Evolutionary conservation across 1,140 invertebrate species (phyloP).

Genomic region (Brachionus plicatilis): DNA sequence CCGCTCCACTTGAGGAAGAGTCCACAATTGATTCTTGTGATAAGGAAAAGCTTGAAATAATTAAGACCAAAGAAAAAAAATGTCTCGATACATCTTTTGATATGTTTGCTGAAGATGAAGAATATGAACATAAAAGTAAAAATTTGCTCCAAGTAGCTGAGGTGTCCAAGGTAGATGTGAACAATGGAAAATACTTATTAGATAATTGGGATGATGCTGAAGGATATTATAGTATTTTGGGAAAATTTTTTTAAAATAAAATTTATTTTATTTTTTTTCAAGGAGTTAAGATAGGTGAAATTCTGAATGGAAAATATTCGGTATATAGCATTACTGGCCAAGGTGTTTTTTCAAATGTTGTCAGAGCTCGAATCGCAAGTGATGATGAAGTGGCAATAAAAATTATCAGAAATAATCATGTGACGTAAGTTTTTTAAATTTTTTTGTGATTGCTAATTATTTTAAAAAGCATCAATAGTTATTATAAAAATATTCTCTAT

Average conservation of each 20-base stretch:
- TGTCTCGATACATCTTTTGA: neutral
- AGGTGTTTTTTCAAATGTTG: slow-evolving; percentile 97
- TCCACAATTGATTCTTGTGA: slow-evolving; percentile 20
- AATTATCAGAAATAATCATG: slow-evolving; percentile 98
- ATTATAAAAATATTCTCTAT: neutral
- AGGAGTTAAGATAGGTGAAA: slow-evolving; percentile 86
- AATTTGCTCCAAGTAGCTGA: slow-evolving; percentile 62
- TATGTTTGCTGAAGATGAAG: slow-evolving; percentile 41
- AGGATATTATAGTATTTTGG: slow-evolving; percentile 76
- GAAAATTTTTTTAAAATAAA: neutral
- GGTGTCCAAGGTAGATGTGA: slow-evolving; percentile 64
- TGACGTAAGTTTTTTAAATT: slow-evolving; percentile 74
- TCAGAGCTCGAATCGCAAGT: slow-evolving; percentile 77
- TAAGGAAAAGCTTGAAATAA: slow-evolving; percentile 35
- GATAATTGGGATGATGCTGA: slow-evolving; percentile 99
- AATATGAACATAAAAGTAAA: slow-evolving; percentile 16
- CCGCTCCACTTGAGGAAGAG: neutral
- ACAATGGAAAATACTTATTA: slow-evolving; percentile 76
- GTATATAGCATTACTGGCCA: slow-evolving; percentile 98
- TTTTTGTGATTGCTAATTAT: neutral
- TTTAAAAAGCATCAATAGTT: neutral
- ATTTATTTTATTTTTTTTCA: slow-evolving; percentile 29
- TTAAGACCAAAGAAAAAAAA: slow-evolving; percentile 34
- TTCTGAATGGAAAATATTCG: slow-evolving; percentile 78
- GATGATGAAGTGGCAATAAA: slow-evolving; percentile 93